These are phyloP conservation scores for Gonatopus flavifemur DNA, from an alignment of 1,140 invertebrate genomes.

Conservation along the genomic window DNA sequence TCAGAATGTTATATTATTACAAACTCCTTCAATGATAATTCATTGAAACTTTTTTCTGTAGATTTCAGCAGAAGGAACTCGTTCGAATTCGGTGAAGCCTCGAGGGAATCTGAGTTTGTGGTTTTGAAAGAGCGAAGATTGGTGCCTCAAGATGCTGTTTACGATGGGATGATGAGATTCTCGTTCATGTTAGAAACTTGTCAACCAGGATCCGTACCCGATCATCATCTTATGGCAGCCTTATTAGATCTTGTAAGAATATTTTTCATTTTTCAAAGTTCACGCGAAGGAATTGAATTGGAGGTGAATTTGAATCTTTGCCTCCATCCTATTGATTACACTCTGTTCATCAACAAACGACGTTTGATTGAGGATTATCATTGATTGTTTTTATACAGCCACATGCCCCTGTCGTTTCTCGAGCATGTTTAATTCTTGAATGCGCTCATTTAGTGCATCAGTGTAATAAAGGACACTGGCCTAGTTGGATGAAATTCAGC, in stretches of 20 bases:
- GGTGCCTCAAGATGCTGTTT: slow-evolving; percentile 72
- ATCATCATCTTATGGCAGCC: slow-evolving; percentile 93
- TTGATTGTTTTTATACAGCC: slow-evolving; percentile 70
- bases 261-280: too few relatives aligned
- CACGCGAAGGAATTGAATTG: too few relatives aligned
- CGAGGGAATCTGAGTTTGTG: slow-evolving; percentile 81
- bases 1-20: neutral
- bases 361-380: too few relatives aligned
- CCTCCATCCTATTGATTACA: too few relatives aligned
- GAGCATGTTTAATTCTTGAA: slow-evolving; percentile 90
- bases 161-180: slow-evolving; percentile 80
- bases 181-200: slow-evolving; percentile 92
- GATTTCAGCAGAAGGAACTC: slow-evolving; percentile 83
- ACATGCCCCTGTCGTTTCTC: slow-evolving; percentile 86
- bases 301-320: too few relatives aligned
- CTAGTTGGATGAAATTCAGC: slow-evolving; percentile 90
- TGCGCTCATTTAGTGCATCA: slow-evolving; percentile 95
- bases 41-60: slow-evolving; percentile 34
- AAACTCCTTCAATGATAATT: neutral
- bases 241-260: slow-evolving; percentile 84
- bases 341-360: too few relatives aligned
- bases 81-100: slow-evolving; percentile 74
- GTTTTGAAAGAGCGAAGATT: slow-evolving; percentile 82
- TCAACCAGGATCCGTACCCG: slow-evolving; percentile 92
- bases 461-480: slow-evolving; percentile 98